Conservation (phyloP, 2,113 vertebrate species). For the Parus major region DNA sequence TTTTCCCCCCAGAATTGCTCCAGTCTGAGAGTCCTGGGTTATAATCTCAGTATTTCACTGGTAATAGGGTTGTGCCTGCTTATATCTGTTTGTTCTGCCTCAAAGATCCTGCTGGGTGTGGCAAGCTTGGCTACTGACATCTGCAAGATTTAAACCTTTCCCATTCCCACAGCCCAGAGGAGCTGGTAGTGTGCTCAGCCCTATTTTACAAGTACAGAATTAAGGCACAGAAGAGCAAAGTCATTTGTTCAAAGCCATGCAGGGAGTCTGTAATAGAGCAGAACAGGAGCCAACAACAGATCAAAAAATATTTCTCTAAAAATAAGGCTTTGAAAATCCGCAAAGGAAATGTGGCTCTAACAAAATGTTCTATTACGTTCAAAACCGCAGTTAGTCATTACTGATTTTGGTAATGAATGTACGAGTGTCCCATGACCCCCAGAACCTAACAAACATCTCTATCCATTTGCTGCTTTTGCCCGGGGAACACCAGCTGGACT, state of each 20-base stretch:
- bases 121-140: background rate
- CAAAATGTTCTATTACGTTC: background rate
- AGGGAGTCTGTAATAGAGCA: background rate
- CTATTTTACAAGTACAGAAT: background rate
- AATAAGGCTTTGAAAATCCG: constrained; percentile 31
- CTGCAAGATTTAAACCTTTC: background rate
- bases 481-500: background rate
- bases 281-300: background rate
- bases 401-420: background rate
- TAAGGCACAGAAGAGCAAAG: constrained; percentile 21
- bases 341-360: background rate
- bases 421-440: background rate
- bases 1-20: background rate
- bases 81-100: background rate
- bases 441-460: background rate
- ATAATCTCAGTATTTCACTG: background rate
- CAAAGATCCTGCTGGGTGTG: background rate
- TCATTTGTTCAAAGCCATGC: constrained; percentile 1
- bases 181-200: background rate
- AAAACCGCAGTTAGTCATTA: background rate
- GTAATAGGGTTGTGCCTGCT: background rate
- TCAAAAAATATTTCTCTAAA: constrained; percentile 12
- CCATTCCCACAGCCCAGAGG: background rate
- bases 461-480: rapidly evolving
- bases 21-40: background rate